Base-by-base conservation (phyloP, 2,113 vertebrate species). In the Grammomys dolichurus region DNA sequence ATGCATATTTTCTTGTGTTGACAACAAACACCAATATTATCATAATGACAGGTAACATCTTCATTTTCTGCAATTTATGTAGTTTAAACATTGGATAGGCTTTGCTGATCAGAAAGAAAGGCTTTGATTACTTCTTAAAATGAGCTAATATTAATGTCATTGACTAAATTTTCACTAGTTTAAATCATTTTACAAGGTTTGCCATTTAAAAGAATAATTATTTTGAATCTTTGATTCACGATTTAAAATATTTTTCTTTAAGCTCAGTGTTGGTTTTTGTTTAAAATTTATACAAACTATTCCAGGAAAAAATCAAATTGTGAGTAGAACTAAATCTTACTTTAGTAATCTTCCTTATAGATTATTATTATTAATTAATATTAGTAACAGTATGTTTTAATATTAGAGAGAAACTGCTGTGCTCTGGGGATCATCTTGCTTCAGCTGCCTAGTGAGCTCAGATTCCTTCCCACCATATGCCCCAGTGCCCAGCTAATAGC, bases 221-320 rank as follows among this genome's bases (percentile, higher is more conserved):
- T 82, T 87, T 48, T 84, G 7, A 56, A 26, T 36, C 24, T 11
- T 70, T 92, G n/a, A 56, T 90, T 76, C 51, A 95, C 56, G 11
- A 89, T 92, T 56, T 78, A 93, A 84, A 97, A 48, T 6, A 40
- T 40, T 92, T 89, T 73, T 96, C 8, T 93, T 75, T 94, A 24
- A 87, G 24, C 0, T 95, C 19, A 72, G 3, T 82, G 90, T 43
- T 58, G 26, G 9, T 65, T 78, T 31, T 22, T 36, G 65, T 78
- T 4, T 65, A 78, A 51, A 70, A 94, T 82, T 75, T 94, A 17
- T 91, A 91, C 10, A 69, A 84, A 81, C 76, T 67, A 94, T 46
- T 4, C 33, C 51, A 93, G 4, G 9, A 70, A 51, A 56, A 93
- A 77, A 14, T 14, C 0, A 92, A 85, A 70, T 13, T 89, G 65